phyloP scores from a whole-genome alignment of 1,140 invertebrate species.

The Eumeta japonica region DNA sequence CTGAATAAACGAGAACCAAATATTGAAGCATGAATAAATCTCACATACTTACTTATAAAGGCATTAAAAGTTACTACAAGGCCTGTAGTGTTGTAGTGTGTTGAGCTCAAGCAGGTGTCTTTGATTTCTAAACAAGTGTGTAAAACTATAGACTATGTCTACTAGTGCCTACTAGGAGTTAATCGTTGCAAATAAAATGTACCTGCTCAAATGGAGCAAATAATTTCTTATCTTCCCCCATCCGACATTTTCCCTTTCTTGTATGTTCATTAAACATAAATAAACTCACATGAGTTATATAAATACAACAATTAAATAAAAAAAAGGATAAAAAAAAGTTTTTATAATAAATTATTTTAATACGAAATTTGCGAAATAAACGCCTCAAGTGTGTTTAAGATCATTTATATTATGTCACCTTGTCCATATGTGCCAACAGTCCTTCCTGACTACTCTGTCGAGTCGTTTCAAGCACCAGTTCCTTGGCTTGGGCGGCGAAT shows the following conservation, averaged over 20 bases:
- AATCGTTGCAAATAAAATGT: too few relatives aligned
- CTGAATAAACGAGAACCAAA: too few relatives aligned
- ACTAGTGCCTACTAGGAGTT: too few relatives aligned
- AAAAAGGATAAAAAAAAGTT: constrained; percentile 10
- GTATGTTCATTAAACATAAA: constrained; percentile 57
- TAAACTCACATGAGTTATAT: constrained; percentile 20
- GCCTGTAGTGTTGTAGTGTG: too few relatives aligned
- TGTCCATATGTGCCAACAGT: constrained; percentile 85
- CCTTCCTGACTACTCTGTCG: constrained; percentile 87
- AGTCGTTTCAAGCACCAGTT: constrained; percentile 79
- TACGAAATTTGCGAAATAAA: too few relatives aligned
- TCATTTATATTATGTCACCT: constrained; percentile 55
- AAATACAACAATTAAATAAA: constrained; percentile 10
- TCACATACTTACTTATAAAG: too few relatives aligned
- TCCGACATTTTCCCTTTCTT: constrained; percentile 68
- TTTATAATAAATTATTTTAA: too few relatives aligned
- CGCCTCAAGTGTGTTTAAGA: constrained; percentile 3
- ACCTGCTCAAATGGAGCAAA: constrained; percentile 77
- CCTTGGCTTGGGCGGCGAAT: constrained; percentile 82
- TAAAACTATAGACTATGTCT: too few relatives aligned
- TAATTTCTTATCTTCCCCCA: constrained; percentile 67
- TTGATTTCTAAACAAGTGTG: background rate
- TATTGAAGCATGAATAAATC: too few relatives aligned
- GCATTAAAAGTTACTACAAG: too few relatives aligned
- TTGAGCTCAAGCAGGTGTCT: background rate